A percentile compares a stretch with the other conserved stretches of the same genome.
Evolutionary conservation across 92 coral and sea anemone genomes (phyloP).

Genomic region (Zoanthus sociatus): DNA sequence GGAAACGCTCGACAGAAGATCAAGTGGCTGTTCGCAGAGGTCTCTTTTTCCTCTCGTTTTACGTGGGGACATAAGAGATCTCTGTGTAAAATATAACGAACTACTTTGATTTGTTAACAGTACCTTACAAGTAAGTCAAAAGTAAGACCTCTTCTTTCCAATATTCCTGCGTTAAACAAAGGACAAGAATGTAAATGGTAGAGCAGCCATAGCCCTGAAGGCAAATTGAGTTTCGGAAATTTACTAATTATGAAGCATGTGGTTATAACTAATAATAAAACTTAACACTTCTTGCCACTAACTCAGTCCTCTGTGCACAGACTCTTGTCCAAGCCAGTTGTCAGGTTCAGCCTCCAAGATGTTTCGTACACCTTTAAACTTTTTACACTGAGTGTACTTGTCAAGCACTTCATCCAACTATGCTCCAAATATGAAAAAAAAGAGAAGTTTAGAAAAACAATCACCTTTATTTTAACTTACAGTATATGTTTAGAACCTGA

Average conservation of each 20-base stretch:
- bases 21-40: too few species aligned
- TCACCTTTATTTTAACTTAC: neutral
- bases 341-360: slow-evolving; percentile 80
- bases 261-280: neutral
- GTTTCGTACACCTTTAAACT: slow-evolving; percentile 84
- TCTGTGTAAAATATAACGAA: too few species aligned
- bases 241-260: neutral
- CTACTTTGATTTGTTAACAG: too few species aligned
- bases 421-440: too few species aligned
- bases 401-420: slow-evolving; percentile 77
- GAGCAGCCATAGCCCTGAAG: too few species aligned
- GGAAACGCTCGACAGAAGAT: too few species aligned
- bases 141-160: slow-evolving; percentile 71
- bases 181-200: too few species aligned
- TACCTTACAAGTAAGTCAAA: slow-evolving; percentile 82
- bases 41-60: too few species aligned
- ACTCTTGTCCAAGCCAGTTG: slow-evolving; percentile 70
- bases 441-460: neutral
- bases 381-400: slow-evolving; percentile 72
- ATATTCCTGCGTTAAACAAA: slow-evolving; percentile 56
- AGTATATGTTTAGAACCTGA: too few species aligned
- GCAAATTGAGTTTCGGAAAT: neutral
- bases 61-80: too few species aligned
- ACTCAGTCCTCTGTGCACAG: slow-evolving; percentile 86
- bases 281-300: neutral